Percentiles rank a stretch among this genome's conserved stretches.
Evolutionary conservation across 2,797 vertebrate species (phyloP).

Genomic region (Takifugu ocellatus): DNA sequence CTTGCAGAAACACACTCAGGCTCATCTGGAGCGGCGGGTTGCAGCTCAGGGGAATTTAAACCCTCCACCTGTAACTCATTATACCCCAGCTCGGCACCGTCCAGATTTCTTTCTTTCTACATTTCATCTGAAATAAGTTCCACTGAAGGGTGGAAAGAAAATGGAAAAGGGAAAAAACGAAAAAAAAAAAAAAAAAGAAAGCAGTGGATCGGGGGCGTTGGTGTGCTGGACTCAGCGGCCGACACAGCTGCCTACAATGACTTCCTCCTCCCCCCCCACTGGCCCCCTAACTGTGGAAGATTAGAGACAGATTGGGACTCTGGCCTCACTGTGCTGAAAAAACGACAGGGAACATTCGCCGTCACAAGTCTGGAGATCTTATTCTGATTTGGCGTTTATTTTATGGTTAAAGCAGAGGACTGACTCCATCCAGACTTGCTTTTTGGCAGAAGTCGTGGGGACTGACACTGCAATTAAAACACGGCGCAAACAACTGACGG

Average conservation of each 20-base stretch:
- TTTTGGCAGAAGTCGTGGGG: constrained; percentile 11
- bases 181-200: constrained; percentile 47
- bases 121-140: constrained; percentile 65
- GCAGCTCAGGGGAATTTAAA: constrained; percentile 49
- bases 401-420: constrained; percentile 35
- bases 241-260: constrained; percentile 57
- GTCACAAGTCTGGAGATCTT: constrained; percentile 38
- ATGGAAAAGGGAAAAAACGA: constrained; percentile 28
- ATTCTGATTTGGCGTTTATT: constrained; percentile 53
- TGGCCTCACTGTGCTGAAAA: constrained; percentile 46
- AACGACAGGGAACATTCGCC: constrained; percentile 57
- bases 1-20: constrained; percentile 60
- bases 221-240: constrained; percentile 49
- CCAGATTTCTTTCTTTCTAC: constrained; percentile 68
- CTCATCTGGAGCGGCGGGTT: constrained; percentile 62
- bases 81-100: constrained; percentile 54
- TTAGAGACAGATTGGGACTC: constrained; percentile 70
- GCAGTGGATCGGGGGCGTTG: constrained; percentile 51
- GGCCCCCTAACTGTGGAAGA: constrained; percentile 57
- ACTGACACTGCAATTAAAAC: constrained; percentile 17
- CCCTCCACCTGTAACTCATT: constrained; percentile 73
- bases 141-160: constrained; percentile 41
- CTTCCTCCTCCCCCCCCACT: constrained; percentile 52
- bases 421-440: constrained; percentile 22
- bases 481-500: constrained; percentile 7